Evolutionary conservation across 64 coral and sea anemone genomes (phyloP).

Genomic region (Exaiptasia diaphana): DNA sequence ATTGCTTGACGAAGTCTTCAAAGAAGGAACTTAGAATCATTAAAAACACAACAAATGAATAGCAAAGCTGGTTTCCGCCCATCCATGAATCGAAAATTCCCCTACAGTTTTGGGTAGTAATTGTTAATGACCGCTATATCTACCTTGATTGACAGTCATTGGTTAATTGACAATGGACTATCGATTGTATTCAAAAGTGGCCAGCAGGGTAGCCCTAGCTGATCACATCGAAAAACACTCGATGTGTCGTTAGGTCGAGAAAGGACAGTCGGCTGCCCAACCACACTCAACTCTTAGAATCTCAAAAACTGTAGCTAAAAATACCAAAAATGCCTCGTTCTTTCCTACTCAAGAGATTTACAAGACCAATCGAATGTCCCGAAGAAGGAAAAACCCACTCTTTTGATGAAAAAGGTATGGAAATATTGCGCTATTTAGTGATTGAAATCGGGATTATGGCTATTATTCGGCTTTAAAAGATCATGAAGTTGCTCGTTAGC

Average conservation of each 20-base stretch:
- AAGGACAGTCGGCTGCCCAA: background rate
- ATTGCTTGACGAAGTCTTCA: background rate
- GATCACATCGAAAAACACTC: no score
- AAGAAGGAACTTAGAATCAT: background rate
- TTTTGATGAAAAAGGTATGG: background rate
- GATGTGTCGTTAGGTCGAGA: background rate
- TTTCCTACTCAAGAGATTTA: background rate
- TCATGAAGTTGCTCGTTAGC: background rate
- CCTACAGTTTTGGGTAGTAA: background rate
- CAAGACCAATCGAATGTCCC: background rate
- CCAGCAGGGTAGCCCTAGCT: conserved; percentile 14
- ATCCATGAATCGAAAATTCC: background rate
- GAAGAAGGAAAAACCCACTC: background rate
- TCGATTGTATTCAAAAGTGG: conserved; percentile 8
- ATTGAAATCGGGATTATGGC: background rate
- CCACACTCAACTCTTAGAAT: background rate
- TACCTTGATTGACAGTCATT: no score
- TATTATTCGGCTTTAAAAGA: background rate
- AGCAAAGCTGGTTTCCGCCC: background rate
- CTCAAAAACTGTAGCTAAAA: background rate
- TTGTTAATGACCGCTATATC: background rate
- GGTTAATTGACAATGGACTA: background rate
- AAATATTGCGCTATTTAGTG: background rate
- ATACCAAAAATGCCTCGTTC: background rate
- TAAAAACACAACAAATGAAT: background rate